Evolutionary conservation across 2,797 vertebrate species (phyloP), one percentile per base, ranked within the genome.

Genomic region (Danio choprae): DNA sequence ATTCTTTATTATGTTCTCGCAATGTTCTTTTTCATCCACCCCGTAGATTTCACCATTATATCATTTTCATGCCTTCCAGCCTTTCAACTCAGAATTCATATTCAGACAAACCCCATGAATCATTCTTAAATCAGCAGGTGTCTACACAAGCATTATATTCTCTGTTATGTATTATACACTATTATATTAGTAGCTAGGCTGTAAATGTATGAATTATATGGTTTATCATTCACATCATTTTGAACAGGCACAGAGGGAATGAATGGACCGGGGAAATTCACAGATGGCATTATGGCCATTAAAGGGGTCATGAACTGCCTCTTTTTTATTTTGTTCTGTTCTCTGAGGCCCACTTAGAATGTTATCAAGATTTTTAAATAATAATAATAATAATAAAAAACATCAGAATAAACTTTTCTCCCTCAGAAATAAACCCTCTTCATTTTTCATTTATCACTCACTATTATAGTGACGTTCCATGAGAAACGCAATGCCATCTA

Each of bases 51-150:
- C 8, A n/a, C 29, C 5, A 53, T 38, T 38, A 40, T 69, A 22
- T 15, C 1, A 53, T 51, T 69, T 72, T 8, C 6, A 48, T 67
- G 20, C 7, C 7, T 29, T 68, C 13, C 6, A 48, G 43, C 13
- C 44, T 68, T 67, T 59, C 18, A 46, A n/a, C 40, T 6, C n/a
- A 38, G 41, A 18, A 71, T 20, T 41, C 18, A 16, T 22, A 9
- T 72, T 56, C 51, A 56, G 38, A 56, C 53, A 72, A 72, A 22
- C 63, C 12, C 40, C 51, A 20, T 46, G 43, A 67, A 12, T 74
- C 56, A 59, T 60, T 44, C 41, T 58, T 55, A 44, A 46, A 74
- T 46, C 71, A 68, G 65, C 20, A 29, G 44, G 64, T 50, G 12
- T 7, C 22, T 15, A 20, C 22, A 46, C 20, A 55, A 40, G 50